Base-by-base conservation (phyloP, 2,797 vertebrate genomes). In the Alfaro cultratus region DNA sequence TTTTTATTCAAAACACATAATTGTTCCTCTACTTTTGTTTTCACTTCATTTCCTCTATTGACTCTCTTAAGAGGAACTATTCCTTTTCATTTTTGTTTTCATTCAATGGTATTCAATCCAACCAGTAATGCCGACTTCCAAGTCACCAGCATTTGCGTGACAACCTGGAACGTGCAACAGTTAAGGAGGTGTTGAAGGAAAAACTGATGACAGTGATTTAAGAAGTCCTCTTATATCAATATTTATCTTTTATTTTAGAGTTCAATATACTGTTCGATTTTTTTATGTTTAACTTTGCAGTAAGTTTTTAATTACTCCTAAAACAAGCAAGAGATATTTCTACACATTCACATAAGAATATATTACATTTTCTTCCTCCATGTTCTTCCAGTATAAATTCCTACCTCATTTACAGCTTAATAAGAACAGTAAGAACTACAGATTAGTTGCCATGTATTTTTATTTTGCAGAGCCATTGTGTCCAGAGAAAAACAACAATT, bases 11-110 rank as follows among this genome's bases (percentile, higher is more conserved):
- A 62, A 76, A 64, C 29, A n/a, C 73, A 7, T 46, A 83, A 73
- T 77, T 67, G 49, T 29, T 41, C 78, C 15, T 71, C 74, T 43
- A 73, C 64, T 57, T 31, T 76, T 51, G 46, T 74, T 80, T 57
- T 76, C 71, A 62, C 43, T 46, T 60, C 29, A 21, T 29, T 76
- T 82, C 75, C 64, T 78, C 31, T 31, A 62, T 74, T 75, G 47
- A 86, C 74, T 78, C 45, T 53, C 36, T 34, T 71, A 77, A 90
- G 82, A 87, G 46, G 85, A 87, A 93, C 86, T 87, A 91, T 87
- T 86, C 81, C 80, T 87, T 75, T 60, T 46, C n/a, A 26, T 18
- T 47, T 57, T 62, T 23, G 6, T 49, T 47, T 73, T 16, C 26
- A 47, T 36, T 47, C 15, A 8, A 46, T 43, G 34, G 39, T 16